Conservation (phyloP, 2,113 vertebrate genomes). For the Tichodroma muraria region DNA sequence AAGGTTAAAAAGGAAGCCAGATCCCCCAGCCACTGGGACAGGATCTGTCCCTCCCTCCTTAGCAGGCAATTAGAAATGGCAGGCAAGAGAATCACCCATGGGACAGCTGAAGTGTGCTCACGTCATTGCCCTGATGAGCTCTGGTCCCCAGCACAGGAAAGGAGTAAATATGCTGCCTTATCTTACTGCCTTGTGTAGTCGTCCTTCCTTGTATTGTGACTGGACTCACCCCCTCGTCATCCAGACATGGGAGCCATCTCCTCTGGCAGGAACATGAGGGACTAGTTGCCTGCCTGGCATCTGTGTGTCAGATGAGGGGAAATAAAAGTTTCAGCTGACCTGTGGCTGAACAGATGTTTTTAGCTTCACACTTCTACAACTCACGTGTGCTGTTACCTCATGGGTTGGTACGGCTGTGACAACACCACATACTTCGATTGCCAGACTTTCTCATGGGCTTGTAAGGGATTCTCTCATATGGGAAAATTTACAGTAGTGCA, state of each 20-base stretch:
- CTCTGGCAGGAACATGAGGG: not conserved
- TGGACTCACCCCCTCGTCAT: not conserved
- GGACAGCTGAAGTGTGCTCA: not conserved
- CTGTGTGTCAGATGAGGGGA: not conserved
- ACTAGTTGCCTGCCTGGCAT: not conserved
- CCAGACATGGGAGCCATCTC: not conserved
- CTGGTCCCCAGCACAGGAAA: not conserved
- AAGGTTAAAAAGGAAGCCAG: not conserved
- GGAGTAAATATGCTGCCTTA: not conserved
- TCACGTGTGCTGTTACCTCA: not conserved
- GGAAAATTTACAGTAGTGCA: not conserved
- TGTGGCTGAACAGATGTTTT: not conserved
- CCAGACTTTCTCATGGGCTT: not conserved
- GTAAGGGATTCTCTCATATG: not conserved
- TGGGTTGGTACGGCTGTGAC: fast-evolving
- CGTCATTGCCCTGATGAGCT: not conserved
- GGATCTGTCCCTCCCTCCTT: not conserved
- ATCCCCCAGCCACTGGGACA: not conserved
- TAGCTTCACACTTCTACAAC: not conserved
- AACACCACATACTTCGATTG: not conserved
- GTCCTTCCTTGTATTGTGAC: not conserved
- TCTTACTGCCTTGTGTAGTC: not conserved
- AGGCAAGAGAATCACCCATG: not conserved
- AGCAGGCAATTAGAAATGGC: not conserved
- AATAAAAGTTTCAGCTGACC: not conserved